These are phyloP conservation scores for Brachyrhaphis roseni DNA, from an alignment of 2,797 vertebrate species.

Conservation along the genomic window DNA sequence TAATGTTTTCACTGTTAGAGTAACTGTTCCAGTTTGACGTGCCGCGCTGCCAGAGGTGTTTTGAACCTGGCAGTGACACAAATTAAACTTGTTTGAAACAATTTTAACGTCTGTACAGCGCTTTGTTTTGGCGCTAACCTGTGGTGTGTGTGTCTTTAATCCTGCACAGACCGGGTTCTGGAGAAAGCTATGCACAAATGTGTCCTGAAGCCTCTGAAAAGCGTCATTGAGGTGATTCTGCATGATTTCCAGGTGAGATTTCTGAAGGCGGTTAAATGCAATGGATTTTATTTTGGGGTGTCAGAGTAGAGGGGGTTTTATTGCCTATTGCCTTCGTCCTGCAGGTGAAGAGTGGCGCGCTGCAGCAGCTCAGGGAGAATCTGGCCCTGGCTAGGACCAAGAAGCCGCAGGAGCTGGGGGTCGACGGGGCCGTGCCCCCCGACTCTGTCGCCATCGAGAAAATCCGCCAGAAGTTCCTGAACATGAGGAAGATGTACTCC, in stretches of 20 bases:
- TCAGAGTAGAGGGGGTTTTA: neutral
- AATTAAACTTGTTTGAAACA: neutral
- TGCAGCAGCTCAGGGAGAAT: slow-evolving; percentile 93
- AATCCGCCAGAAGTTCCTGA: slow-evolving; percentile 93
- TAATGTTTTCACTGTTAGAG: neutral
- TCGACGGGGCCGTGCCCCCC: slow-evolving; percentile 90
- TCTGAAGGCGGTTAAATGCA: neutral
- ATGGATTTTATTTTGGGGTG: neutral
- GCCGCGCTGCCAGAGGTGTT: neutral
- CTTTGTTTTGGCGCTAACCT: neutral
- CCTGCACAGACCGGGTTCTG: slow-evolving; percentile 88
- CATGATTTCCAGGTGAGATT: slow-evolving; percentile 87
- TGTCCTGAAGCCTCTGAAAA: slow-evolving; percentile 93
- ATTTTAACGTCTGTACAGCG: rapidly evolving
- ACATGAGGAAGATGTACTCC: slow-evolving; percentile 97
- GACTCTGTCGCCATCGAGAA: slow-evolving; percentile 91
- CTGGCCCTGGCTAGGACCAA: slow-evolving; percentile 89
- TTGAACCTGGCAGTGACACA: neutral
- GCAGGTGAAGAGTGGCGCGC: slow-evolving; percentile 86
- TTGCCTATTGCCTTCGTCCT: slow-evolving; percentile 26
- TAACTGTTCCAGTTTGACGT: neutral
- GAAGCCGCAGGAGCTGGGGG: slow-evolving; percentile 91
- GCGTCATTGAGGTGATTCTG: slow-evolving; percentile 87
- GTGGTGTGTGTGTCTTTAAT: slow-evolving; percentile 14
- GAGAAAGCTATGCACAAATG: slow-evolving; percentile 99